Percentiles rank a stretch among this genome's conserved stretches.
Conservation (phyloP, 1,140 invertebrate genomes). For the Polyergus mexicanus region DNA sequence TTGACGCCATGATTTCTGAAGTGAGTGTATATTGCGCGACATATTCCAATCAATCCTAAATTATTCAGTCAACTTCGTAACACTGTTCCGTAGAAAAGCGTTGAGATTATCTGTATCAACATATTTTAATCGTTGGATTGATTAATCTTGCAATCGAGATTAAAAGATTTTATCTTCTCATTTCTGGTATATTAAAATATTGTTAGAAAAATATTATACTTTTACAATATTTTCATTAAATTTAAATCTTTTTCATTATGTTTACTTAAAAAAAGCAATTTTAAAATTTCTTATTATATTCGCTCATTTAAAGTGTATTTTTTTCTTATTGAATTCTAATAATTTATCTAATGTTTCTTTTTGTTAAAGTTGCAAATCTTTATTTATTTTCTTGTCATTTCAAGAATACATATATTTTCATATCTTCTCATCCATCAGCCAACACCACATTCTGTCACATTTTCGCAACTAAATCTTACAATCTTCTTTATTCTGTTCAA, state of each 20-base stretch:
- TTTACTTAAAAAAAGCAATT: background rate
- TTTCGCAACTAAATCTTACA: background rate
- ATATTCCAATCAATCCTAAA: slow-evolving; percentile 9
- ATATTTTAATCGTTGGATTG: background rate
- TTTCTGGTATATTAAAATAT: background rate
- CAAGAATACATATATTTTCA: background rate
- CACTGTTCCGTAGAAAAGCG: background rate
- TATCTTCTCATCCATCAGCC: slow-evolving; percentile 3
- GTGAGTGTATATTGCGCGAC: slow-evolving; percentile 66
- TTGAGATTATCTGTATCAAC: background rate
- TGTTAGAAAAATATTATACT: background rate
- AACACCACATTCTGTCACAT: background rate
- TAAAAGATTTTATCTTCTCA: background rate
- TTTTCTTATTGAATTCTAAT: background rate
- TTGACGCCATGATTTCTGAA: slow-evolving; percentile 60
- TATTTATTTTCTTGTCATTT: background rate
- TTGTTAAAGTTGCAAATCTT: background rate
- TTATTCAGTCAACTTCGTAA: background rate
- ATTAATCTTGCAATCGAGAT: background rate
- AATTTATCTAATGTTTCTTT: background rate
- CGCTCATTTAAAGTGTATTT: background rate
- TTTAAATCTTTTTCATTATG: background rate
- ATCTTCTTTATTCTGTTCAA: background rate
- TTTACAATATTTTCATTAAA: background rate
- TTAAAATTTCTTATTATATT: background rate